Percentiles rank a stretch among this genome's conserved stretches.
Evolutionary conservation across 2,888 invertebrate species (phyloP).

Genomic region (Heterodera filipjevi): DNA sequence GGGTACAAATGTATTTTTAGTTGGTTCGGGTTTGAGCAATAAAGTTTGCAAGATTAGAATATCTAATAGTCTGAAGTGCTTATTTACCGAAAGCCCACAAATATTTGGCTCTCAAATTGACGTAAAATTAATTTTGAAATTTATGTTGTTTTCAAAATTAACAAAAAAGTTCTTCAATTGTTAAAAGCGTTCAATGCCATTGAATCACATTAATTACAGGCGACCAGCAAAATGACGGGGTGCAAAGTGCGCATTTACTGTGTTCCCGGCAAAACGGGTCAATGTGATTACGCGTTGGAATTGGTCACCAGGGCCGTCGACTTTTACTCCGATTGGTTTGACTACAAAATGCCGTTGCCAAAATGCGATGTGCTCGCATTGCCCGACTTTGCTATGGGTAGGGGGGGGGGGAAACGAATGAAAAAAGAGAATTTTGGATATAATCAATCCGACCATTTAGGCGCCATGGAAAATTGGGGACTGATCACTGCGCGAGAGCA

Average conservation of each 20-base stretch:
- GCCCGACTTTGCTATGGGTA: conserved; percentile 70
- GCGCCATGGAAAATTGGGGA: conserved; percentile 80
- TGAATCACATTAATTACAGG: too few species aligned
- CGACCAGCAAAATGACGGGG: conserved; percentile 70
- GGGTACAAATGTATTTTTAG: too few species aligned
- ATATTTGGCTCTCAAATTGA: too few species aligned
- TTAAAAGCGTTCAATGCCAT: too few species aligned
- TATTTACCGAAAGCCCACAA: too few species aligned
- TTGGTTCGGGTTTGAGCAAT: too few species aligned
- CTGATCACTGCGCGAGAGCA: conserved; percentile 80
- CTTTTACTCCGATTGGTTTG: conserved; percentile 91
- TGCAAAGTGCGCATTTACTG: conserved; percentile 75
- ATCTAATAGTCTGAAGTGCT: not conserved
- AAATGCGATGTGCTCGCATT: conserved; percentile 96
- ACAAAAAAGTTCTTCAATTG: too few species aligned
- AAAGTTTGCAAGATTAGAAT: too few species aligned
- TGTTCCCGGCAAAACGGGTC: conserved; percentile 84
- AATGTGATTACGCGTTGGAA: conserved; percentile 87
- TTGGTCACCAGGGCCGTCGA: conserved; percentile 86
- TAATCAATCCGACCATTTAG: conserved; percentile 8
- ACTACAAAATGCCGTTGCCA: conserved; percentile 89
- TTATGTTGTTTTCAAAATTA: too few species aligned
- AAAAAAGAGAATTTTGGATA: not conserved
- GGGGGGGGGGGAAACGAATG: too few species aligned
- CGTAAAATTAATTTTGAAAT: too few species aligned